phyloP scores from a whole-genome alignment of 2,888 invertebrate genomes.

The Campoplex capitator region DNA sequence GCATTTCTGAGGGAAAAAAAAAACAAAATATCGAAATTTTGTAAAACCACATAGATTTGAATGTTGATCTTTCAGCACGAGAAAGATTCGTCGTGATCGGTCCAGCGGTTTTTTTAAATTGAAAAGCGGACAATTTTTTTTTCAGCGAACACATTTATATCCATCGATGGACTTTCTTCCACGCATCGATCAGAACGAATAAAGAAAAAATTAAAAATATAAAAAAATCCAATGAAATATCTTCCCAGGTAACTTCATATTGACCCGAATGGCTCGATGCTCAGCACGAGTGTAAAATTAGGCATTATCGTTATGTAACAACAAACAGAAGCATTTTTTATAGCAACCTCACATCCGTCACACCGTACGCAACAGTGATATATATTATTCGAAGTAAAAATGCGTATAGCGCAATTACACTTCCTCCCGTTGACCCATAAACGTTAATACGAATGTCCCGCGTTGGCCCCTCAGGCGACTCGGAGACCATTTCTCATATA shows the following conservation, averaged over 20 bases:
- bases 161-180: not conserved
- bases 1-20: no score
- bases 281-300: not conserved
- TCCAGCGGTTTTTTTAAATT: no score
- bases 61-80: no score
- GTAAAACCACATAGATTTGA: no score
- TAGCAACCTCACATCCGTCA: slow-evolving; percentile 51
- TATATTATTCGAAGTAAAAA: slow-evolving; percentile 25
- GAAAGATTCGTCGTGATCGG: no score
- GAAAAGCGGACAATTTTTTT: no score
- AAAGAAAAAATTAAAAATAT: not conserved
- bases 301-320: not conserved
- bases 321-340: not conserved
- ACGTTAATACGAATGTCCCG: slow-evolving; percentile 24
- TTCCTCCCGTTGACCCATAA: slow-evolving; percentile 57
- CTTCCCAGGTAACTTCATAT: not conserved
- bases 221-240: not conserved
- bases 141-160: not conserved
- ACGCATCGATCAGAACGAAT: not conserved
- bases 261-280: not conserved
- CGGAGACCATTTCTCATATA: slow-evolving; percentile 40
- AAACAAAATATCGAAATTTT: no score
- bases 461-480: slow-evolving; percentile 30
- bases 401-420: slow-evolving; percentile 44
- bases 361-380: slow-evolving; percentile 17